Evolutionary conservation across 2,797 vertebrate species (phyloP).

Genomic region (Heteromormyrus szaboi): DNA sequence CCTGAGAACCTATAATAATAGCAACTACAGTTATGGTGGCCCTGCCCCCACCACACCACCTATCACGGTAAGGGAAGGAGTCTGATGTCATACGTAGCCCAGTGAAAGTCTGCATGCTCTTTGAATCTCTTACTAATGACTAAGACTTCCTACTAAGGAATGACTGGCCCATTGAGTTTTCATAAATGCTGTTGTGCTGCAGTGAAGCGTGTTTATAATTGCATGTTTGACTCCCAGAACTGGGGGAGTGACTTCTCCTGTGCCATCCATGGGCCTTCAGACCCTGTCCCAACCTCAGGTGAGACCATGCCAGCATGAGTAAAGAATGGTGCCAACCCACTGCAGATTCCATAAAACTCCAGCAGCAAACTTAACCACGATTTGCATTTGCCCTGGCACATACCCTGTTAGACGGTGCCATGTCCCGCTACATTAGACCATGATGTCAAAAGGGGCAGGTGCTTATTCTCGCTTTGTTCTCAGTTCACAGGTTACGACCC

Average conservation of each 20-base stretch:
- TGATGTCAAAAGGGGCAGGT: neutral
- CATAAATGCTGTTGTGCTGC: neutral
- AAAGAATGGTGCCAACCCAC: neutral
- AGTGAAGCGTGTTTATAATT: neutral
- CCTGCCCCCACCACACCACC: slow-evolving; percentile 53
- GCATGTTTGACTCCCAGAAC: slow-evolving; percentile 60
- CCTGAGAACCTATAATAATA: slow-evolving; percentile 73
- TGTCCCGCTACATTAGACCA: neutral
- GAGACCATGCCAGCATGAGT: slow-evolving; percentile 29
- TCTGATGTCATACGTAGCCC: neutral
- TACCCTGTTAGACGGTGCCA: neutral
- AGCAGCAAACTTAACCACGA: neutral
- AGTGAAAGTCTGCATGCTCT: neutral
- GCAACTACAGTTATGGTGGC: slow-evolving; percentile 58
- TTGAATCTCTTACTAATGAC: neutral
- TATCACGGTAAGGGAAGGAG: slow-evolving; percentile 53
- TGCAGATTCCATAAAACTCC: neutral
- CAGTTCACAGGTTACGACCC: slow-evolving; percentile 77
- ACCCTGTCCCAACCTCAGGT: slow-evolving; percentile 75
- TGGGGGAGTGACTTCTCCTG: slow-evolving; percentile 86
- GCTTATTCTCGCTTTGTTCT: neutral
- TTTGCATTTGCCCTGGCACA: neutral
- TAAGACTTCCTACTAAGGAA: neutral
- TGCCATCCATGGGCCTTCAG: slow-evolving; percentile 49
- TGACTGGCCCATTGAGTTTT: neutral